phyloP scores from a whole-genome alignment of 1,140 invertebrate species.

The Drosophila seguyi region DNA sequence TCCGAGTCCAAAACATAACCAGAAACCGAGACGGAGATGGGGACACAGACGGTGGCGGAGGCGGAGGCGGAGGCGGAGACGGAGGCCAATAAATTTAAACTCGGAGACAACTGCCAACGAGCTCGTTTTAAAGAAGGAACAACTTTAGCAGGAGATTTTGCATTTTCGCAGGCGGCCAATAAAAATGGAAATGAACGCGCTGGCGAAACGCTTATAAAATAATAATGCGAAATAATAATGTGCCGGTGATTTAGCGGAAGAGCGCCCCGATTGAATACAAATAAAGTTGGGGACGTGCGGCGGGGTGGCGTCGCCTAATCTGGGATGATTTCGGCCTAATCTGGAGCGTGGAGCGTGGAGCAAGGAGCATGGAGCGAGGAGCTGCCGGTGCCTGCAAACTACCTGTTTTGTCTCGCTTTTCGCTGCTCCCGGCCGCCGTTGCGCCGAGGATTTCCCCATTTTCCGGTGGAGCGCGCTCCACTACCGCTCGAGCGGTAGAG shows the following conservation, averaged over 20 bases:
- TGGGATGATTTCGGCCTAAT: conserved; percentile 82
- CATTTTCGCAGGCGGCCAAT: conserved; percentile 80
- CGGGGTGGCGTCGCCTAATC: conserved; percentile 61
- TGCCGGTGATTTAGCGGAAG: conserved; percentile 84
- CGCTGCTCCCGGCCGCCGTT: conserved; percentile 30
- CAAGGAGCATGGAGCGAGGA: conserved; percentile 16
- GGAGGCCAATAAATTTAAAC: conserved; percentile 69
- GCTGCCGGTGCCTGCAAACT: conserved; percentile 57
- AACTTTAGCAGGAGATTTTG: conserved; percentile 43
- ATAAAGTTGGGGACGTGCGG: conserved; percentile 59
- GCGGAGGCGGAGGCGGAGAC: no score
- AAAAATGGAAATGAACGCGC: conserved; percentile 83
- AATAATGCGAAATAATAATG: conserved; percentile 84
- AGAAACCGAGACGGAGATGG: conserved; percentile 10
- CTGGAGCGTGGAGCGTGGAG: conserved; percentile 65
- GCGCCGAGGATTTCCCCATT: conserved; percentile 19
- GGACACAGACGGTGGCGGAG: no score
- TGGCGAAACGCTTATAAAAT: conserved; percentile 82
- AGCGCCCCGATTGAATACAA: conserved; percentile 84
- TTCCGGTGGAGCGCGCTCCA: no score
- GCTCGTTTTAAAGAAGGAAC: conserved; percentile 64
- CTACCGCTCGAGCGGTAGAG: conserved; percentile 28
- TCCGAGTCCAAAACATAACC: conserved; percentile 21
- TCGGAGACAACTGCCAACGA: conserved; percentile 67
- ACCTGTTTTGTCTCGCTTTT: conserved; percentile 74